phyloP scores from a whole-genome alignment of 2,113 vertebrate genomes.

The Zeus faber region DNA sequence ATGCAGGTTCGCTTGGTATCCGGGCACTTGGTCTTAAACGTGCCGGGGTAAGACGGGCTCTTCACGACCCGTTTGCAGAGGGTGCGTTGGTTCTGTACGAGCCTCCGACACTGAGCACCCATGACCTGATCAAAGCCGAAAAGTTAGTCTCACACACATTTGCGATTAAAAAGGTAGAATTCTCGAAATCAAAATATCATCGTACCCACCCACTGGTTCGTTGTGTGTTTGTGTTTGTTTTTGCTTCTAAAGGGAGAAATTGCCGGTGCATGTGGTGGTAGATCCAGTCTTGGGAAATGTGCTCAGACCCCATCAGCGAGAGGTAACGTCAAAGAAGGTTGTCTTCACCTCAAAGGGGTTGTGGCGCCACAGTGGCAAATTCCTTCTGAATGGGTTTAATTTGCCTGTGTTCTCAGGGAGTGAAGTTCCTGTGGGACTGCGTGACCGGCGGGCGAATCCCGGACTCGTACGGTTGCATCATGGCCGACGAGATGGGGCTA shows the following conservation, averaged over 20 bases:
- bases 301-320: constrained; percentile 94
- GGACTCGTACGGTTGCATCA: constrained; percentile 90
- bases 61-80: constrained; percentile 92
- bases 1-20: constrained; percentile 83
- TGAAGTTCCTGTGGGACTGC: constrained; percentile 97
- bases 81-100: constrained; percentile 90
- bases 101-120: constrained; percentile 81
- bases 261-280: constrained; percentile 93
- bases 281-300: constrained; percentile 91
- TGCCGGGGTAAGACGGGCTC: constrained; percentile 81
- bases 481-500: constrained; percentile 98
- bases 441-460: constrained; percentile 87
- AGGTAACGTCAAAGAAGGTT: constrained; percentile 84
- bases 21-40: constrained; percentile 87
- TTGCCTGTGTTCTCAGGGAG: constrained; percentile 75
- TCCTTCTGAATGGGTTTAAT: neutral
- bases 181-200: neutral
- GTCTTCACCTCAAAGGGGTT: no score
- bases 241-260: constrained; percentile 79
- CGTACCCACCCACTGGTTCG: no score
- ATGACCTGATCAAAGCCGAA: constrained; percentile 91
- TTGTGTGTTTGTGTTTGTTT: no score
- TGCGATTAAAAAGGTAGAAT: neutral
- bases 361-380: no score
- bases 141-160: constrained; percentile 79